Conservation (phyloP, 1,140 invertebrate genomes). For the Drosophila parabipectinata region DNA sequence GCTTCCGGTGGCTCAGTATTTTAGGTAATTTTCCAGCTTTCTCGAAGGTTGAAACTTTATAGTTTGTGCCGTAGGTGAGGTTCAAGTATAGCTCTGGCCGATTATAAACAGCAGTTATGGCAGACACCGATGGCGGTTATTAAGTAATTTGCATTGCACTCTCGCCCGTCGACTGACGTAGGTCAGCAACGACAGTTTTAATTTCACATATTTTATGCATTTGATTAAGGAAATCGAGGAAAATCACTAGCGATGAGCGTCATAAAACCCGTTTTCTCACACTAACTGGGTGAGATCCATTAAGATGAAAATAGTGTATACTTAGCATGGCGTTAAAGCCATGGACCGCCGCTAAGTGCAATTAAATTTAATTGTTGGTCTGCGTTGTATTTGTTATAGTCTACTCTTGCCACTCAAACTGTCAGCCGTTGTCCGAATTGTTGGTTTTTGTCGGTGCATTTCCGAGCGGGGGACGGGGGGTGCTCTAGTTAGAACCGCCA, state of each 20-base stretch:
- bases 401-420: constrained; percentile 4
- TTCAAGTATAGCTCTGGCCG: constrained; percentile 12
- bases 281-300: constrained; percentile 53
- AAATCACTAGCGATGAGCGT: constrained; percentile 58
- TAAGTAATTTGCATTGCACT: constrained; percentile 27
- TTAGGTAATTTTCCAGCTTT: constrained; percentile 16
- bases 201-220: constrained; percentile 60
- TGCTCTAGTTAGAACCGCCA: constrained; percentile 31
- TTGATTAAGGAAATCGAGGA: constrained; percentile 77
- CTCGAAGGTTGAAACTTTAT: neutral
- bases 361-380: constrained; percentile 66
- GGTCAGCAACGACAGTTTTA: constrained; percentile 57
- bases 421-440: constrained; percentile 6
- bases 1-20: constrained; percentile 38
- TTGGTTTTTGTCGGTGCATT: constrained; percentile 43
- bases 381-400: constrained; percentile 13
- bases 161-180: constrained; percentile 46
- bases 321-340: constrained; percentile 48
- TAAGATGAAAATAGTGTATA: constrained; percentile 60
- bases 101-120: constrained; percentile 22
- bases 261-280: constrained; percentile 69
- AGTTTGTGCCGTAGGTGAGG: neutral
- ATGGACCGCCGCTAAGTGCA: constrained; percentile 34
- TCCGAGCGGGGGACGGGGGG: constrained; percentile 18
- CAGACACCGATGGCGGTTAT: neutral